Evolutionary conservation across 2,888 invertebrate genomes (phyloP).

Genomic region (Aphelenchoides bicaudatus): DNA sequence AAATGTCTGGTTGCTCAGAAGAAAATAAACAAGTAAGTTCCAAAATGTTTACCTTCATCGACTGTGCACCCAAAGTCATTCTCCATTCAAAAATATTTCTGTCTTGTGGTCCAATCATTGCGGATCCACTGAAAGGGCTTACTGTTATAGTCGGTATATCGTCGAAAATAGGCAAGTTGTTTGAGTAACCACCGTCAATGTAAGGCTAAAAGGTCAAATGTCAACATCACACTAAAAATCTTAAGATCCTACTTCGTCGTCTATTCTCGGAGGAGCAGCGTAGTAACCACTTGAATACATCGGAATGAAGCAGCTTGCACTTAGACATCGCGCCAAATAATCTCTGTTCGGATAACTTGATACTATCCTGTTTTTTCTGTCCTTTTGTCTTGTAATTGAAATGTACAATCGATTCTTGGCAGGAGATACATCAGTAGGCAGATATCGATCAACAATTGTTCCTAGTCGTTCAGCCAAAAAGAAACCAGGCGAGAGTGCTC

Average conservation of each 20-base stretch:
- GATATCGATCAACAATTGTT: conserved; percentile 36
- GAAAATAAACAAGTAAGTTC: too few relatives aligned
- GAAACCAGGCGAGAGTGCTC: conserved; percentile 58
- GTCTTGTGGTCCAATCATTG: conserved; percentile 51
- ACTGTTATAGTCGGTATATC: conserved; percentile 86
- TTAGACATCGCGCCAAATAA: conserved; percentile 58
- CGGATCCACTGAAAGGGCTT: conserved; percentile 72
- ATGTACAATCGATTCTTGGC: conserved; percentile 41
- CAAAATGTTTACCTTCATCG: conserved; percentile 49
- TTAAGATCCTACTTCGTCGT: conserved; percentile 39
- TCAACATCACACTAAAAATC: too few relatives aligned
- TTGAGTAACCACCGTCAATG: conserved; percentile 92
- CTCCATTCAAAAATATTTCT: conserved; percentile 47
- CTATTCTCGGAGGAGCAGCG: conserved; percentile 72
- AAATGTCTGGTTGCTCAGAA: too few relatives aligned
- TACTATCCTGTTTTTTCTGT: background rate
- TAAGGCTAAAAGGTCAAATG: conserved; percentile 68
- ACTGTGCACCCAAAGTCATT: conserved; percentile 51
- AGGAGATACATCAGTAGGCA: conserved; percentile 40
- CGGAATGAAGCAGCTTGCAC: conserved; percentile 79
- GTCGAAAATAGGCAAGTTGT: conserved; percentile 84
- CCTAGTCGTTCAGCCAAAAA: conserved; percentile 38
- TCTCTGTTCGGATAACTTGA: conserved; percentile 5
- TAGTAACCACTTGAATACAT: conserved; percentile 78
- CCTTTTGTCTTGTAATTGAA: conserved; percentile 38